Evolutionary conservation across 2,113 vertebrate species (phyloP).

Genomic region (Lepisosteus oculatus): DNA sequence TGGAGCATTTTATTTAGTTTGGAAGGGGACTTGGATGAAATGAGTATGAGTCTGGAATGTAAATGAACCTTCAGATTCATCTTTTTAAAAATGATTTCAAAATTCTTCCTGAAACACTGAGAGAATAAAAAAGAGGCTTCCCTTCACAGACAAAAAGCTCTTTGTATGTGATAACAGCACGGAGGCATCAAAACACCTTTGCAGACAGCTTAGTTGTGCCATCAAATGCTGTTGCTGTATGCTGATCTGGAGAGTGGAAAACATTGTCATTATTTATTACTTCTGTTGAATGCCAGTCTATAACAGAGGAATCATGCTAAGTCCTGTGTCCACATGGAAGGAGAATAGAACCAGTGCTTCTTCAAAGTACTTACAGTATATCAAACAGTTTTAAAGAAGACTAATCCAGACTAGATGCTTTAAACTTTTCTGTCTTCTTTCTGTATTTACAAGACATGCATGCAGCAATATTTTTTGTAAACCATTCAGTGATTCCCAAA

Average conservation of each 20-base stretch:
- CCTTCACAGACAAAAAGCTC: background rate
- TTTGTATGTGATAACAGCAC: constrained; percentile 10
- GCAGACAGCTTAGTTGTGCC: background rate
- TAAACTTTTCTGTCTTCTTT: too few species aligned
- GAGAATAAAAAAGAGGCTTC: constrained; percentile 5
- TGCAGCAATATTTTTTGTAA: too few species aligned
- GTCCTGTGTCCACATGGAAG: background rate
- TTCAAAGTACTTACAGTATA: too few species aligned
- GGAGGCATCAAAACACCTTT: background rate
- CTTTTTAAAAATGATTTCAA: background rate
- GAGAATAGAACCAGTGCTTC: too few species aligned
- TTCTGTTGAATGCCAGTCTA: background rate
- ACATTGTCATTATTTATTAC: background rate
- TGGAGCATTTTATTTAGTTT: too few species aligned
- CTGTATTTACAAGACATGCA: too few species aligned
- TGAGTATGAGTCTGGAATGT: too few species aligned
- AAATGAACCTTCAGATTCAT: constrained; percentile 11
- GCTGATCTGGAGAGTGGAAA: background rate
- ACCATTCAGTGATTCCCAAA: too few species aligned
- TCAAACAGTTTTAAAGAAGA: too few species aligned
- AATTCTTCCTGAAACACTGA: background rate
- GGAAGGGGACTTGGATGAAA: too few species aligned
- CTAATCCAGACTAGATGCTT: too few species aligned
- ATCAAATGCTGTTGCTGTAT: background rate
- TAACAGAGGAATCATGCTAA: too few species aligned